These are phyloP conservation scores for Meteorus colon DNA, from an alignment of 2,888 invertebrate genomes.

Conservation along the genomic window DNA sequence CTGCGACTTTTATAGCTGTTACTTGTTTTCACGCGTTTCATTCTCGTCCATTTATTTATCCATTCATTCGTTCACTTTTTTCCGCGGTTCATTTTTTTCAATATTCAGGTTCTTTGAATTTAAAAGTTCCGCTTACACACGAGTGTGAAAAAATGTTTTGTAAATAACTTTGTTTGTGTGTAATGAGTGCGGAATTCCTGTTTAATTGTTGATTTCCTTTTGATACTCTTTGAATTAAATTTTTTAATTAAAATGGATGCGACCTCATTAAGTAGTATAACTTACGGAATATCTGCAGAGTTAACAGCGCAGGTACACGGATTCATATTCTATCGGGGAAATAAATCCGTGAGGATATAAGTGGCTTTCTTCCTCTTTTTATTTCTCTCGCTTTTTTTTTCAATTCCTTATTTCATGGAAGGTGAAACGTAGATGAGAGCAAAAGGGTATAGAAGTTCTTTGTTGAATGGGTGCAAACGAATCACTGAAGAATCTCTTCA, in stretches of 20 bases:
- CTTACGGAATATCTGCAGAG: not conserved
- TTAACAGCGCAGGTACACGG: not conserved
- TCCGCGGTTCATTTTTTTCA: not conserved
- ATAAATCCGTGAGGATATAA: constrained; percentile 4
- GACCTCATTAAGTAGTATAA: constrained; percentile 22
- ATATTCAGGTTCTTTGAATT: not conserved
- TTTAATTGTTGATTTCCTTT: no score
- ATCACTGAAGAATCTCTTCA: constrained; percentile 3
- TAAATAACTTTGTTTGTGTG: not conserved
- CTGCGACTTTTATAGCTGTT: constrained; percentile 31
- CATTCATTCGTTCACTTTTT: not conserved
- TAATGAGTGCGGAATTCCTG: not conserved
- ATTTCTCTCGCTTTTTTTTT: not conserved
- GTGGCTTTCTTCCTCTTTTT: not conserved
- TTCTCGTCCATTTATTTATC: not conserved
- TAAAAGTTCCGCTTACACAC: not conserved
- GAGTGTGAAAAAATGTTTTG: not conserved
- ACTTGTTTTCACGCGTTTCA: constrained; percentile 17
- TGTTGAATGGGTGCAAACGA: constrained; percentile 27
- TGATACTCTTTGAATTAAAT: not conserved
- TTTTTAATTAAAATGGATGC: constrained; percentile 25
- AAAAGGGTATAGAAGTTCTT: constrained; percentile 12
- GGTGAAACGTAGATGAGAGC: not conserved
- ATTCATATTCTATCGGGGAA: constrained; percentile 18
- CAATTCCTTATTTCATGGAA: not conserved